Evolutionary conservation across 2,797 vertebrate species (phyloP).

Genomic region (Cossypha heuglini): DNA sequence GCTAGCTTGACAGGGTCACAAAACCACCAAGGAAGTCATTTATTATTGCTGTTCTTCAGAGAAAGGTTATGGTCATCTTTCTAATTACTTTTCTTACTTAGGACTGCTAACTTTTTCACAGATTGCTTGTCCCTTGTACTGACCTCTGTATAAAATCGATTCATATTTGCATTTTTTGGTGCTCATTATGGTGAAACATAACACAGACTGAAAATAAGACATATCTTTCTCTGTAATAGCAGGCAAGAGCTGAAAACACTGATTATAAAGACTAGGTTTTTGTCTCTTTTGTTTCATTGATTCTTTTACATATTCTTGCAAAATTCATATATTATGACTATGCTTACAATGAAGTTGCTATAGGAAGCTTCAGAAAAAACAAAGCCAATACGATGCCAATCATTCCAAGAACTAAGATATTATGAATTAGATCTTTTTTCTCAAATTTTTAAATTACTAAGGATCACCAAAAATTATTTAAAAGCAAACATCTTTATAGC

Average conservation of each 20-base stretch:
- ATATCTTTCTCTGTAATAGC: not conserved
- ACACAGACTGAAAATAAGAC: conserved; percentile 55
- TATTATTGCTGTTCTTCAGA: conserved; percentile 74
- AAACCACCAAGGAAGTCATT: conserved; percentile 69
- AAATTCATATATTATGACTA: not conserved
- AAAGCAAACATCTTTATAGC: accelerated
- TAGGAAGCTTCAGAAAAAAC: not conserved
- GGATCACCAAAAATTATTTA: not conserved
- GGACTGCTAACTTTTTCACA: conserved; percentile 54
- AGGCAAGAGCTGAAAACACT: not conserved
- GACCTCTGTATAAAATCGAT: conserved; percentile 74
- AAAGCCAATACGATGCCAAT: not conserved
- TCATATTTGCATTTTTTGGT: conserved; percentile 71
- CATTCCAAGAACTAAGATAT: not conserved
- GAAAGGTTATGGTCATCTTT: conserved; percentile 69
- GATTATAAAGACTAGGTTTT: not conserved
- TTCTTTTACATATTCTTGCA: not conserved
- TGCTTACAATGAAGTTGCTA: not conserved
- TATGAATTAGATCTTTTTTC: not conserved
- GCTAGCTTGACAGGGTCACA: conserved; percentile 78
- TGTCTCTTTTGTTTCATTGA: not conserved
- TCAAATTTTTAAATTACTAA: not conserved
- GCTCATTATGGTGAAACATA: conserved; percentile 42
- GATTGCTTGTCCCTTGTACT: conserved; percentile 66
- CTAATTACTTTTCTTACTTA: conserved; percentile 73